Conservation (phyloP, 1,140 invertebrate genomes). For the Ladona fulva region DNA sequence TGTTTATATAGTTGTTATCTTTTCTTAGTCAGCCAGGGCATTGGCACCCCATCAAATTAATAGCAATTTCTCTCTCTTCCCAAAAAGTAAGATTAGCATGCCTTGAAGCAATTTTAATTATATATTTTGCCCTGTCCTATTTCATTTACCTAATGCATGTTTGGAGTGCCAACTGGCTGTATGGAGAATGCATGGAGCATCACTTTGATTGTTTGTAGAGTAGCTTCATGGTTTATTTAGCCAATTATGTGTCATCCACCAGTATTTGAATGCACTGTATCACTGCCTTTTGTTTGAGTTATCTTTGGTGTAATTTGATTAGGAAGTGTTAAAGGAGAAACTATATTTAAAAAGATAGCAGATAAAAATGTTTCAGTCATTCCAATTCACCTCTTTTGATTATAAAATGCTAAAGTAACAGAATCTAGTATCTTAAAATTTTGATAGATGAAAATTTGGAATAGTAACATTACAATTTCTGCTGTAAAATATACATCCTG, state of each 20-base stretch:
- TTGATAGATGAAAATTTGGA: conserved; percentile 12
- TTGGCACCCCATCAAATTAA: conserved; percentile 51
- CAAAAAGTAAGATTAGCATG: conserved; percentile 23
- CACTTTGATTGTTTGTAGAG: background rate
- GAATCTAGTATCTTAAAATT: background rate
- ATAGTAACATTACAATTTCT: conserved; percentile 10
- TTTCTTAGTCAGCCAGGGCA: conserved; percentile 60
- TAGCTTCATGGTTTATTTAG: too few species aligned
- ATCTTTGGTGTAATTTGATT: too few species aligned
- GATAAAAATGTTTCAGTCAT: background rate
- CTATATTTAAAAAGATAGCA: background rate
- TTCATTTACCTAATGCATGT: background rate
- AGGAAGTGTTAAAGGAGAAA: too few species aligned
- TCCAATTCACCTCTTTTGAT: background rate
- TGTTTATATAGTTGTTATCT: conserved; percentile 18
- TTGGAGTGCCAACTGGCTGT: background rate
- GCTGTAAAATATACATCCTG: conserved; percentile 13
- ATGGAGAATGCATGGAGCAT: background rate
- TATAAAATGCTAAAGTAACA: background rate
- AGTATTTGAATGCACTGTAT: too few species aligned
- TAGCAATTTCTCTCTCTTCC: conserved; percentile 27
- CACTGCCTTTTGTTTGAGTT: too few species aligned
- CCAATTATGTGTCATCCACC: too few species aligned
- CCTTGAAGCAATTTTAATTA: background rate
- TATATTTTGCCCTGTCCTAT: background rate